Evolutionary conservation across 2,113 vertebrate genomes (phyloP).

Genomic region (Tretioscincus oriximinensis): DNA sequence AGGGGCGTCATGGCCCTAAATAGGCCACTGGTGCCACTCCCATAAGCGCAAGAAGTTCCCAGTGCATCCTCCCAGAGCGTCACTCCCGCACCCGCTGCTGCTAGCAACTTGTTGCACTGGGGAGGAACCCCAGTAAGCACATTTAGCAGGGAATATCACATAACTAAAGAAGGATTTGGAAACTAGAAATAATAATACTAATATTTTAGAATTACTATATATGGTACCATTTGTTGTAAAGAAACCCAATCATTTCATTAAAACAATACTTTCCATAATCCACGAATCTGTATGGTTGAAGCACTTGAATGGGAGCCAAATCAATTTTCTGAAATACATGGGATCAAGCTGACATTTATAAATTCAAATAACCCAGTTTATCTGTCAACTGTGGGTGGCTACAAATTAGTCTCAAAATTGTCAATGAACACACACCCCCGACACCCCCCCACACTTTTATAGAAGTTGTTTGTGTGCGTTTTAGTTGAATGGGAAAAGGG

Average conservation of each 20-base stretch:
- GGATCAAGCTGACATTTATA: background rate
- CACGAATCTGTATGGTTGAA: slow-evolving; percentile 3
- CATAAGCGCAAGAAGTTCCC: too few species aligned
- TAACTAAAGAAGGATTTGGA: slow-evolving; percentile 9
- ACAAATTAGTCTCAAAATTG: background rate
- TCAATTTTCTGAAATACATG: slow-evolving; percentile 4
- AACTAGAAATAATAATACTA: slow-evolving; percentile 8
- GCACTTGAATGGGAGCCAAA: background rate
- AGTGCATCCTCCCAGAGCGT: too few species aligned
- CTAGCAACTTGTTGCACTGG: too few species aligned
- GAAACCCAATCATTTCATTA: background rate
- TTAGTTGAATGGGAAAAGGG: too few species aligned
- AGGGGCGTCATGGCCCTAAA: too few species aligned
- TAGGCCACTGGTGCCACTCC: too few species aligned
- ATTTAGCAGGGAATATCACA: slow-evolving; percentile 11
- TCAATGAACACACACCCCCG: background rate
- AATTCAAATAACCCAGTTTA: slow-evolving; percentile 12
- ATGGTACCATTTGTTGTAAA: slow-evolving; percentile 1
- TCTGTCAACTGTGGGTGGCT: background rate
- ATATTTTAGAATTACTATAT: slow-evolving; percentile 23
- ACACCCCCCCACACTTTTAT: too few species aligned
- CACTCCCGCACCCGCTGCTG: too few species aligned
- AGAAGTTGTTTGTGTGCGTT: too few species aligned
- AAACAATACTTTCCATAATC: background rate
- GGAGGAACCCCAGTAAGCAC: too few species aligned